A percentile compares a stretch with the other conserved stretches of the same genome.
These are phyloP conservation scores for Sparidentex hasta DNA, from an alignment of 2,797 vertebrate species.

Conservation along the genomic window DNA sequence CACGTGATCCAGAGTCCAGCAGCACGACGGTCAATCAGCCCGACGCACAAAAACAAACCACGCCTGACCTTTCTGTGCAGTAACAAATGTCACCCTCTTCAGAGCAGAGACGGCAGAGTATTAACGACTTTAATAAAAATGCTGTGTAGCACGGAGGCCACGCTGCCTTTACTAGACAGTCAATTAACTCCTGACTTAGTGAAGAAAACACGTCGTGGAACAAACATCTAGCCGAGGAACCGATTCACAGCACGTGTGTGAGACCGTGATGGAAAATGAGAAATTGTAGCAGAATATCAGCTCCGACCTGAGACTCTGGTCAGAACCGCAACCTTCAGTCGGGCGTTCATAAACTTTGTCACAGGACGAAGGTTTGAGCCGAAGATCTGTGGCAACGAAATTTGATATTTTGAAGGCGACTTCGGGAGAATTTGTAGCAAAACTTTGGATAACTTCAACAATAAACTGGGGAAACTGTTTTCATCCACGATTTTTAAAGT, in stretches of 20 bases:
- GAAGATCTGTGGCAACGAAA: too few species aligned
- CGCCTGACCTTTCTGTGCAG: conserved; percentile 23
- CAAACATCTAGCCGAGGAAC: not conserved
- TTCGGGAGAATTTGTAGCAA: too few species aligned
- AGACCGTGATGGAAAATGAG: not conserved
- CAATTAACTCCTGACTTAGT: not conserved
- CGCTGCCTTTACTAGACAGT: not conserved
- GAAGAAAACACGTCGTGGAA: too few species aligned
- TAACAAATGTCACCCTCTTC: conserved; percentile 9
- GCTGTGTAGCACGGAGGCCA: not conserved
- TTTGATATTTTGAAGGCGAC: too few species aligned
- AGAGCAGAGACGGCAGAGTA: not conserved
- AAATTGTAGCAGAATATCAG: too few species aligned
- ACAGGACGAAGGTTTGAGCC: too few species aligned
- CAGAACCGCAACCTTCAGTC: not conserved
- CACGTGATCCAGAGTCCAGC: not conserved
- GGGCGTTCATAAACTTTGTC: not conserved
- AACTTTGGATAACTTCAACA: too few species aligned
- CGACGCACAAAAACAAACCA: conserved; percentile 17
- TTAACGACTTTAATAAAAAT: not conserved
- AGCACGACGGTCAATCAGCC: not conserved
- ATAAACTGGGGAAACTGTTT: too few species aligned
- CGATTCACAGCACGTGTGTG: not conserved
- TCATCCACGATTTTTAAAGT: too few species aligned
- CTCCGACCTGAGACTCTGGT: too few species aligned